Conservation (phyloP, 2,113 vertebrate species). For the Sylvicapra grimmia region DNA sequence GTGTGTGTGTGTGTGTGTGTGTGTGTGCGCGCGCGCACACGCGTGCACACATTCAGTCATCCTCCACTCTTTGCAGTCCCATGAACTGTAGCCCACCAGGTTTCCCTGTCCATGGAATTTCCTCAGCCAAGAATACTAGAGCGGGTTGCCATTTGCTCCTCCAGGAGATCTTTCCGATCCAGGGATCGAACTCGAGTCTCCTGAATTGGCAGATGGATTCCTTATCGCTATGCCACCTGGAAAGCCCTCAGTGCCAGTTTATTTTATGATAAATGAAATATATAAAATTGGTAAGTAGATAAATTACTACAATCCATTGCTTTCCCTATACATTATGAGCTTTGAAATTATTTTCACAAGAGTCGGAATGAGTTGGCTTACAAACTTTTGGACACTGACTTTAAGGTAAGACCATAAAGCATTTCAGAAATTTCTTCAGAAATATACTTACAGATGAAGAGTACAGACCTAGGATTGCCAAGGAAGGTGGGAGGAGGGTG, state of each 20-base stretch:
- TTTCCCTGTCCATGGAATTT: not conserved
- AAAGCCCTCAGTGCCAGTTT: not conserved
- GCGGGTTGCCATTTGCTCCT: rapidly evolving
- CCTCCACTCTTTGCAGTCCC: not conserved
- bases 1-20: not conserved
- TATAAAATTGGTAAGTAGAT: not conserved
- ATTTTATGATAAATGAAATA: not conserved
- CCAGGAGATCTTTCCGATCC: not conserved
- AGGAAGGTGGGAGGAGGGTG: not conserved
- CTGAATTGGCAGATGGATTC: not conserved
- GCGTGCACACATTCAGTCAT: rapidly evolving
- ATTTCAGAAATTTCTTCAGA: not conserved
- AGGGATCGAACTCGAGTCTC: not conserved
- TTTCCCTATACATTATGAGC: not conserved
- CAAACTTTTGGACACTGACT: not conserved
- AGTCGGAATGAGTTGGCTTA: not conserved
- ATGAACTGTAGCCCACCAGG: not conserved
- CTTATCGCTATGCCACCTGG: not conserved
- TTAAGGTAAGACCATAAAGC: not conserved
- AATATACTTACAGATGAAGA: not conserved
- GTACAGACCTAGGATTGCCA: not conserved
- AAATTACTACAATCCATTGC: not conserved
- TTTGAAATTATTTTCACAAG: not conserved
- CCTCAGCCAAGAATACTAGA: not conserved
- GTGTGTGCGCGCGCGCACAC: rapidly evolving